Percentiles rank a stretch among this genome's conserved stretches.
phyloP scores from a whole-genome alignment of 2,888 invertebrate genomes.

The Siphlonurus alternatus region DNA sequence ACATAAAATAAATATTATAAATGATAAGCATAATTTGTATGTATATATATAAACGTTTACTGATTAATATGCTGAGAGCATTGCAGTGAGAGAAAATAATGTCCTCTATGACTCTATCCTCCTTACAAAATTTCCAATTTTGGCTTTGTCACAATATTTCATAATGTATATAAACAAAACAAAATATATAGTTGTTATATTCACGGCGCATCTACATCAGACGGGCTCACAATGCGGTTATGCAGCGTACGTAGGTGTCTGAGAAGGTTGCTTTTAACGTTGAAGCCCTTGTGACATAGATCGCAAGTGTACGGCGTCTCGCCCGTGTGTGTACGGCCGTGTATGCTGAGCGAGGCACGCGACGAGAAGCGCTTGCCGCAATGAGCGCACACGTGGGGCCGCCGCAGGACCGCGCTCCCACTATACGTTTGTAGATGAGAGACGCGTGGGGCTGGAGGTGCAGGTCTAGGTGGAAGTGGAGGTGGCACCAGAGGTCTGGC shows the following conservation, averaged over 20 bases:
- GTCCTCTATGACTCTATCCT: too few relatives aligned
- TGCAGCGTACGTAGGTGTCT: conserved; percentile 58
- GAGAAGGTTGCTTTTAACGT: conserved; percentile 58
- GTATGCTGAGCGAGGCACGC: conserved; percentile 62
- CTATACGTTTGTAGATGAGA: too few relatives aligned
- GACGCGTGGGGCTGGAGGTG: not conserved
- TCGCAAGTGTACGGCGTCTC: conserved; percentile 59
- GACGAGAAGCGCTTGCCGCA: conserved; percentile 62
- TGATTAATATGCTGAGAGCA: too few relatives aligned
- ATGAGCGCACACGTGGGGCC: conserved; percentile 39
- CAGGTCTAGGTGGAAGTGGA: not conserved
- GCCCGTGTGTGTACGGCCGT: conserved; percentile 57
- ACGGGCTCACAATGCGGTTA: conserved; percentile 42
- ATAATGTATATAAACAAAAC: too few relatives aligned
- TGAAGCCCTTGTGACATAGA: conserved; percentile 58
- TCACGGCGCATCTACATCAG: conserved; percentile 15
- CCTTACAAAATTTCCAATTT: too few relatives aligned
- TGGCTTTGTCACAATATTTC: too few relatives aligned
- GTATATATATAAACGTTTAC: too few relatives aligned
- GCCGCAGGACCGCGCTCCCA: not conserved
- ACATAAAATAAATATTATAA: too few relatives aligned
- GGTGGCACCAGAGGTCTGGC: not conserved
- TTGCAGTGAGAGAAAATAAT: too few relatives aligned
- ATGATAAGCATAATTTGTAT: too few relatives aligned
- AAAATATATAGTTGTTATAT: too few relatives aligned